A percentile compares a stretch with the other conserved stretches of the same genome.
Evolutionary conservation across 2,113 vertebrate genomes (phyloP).

Genomic region (Xerus inauris): DNA sequence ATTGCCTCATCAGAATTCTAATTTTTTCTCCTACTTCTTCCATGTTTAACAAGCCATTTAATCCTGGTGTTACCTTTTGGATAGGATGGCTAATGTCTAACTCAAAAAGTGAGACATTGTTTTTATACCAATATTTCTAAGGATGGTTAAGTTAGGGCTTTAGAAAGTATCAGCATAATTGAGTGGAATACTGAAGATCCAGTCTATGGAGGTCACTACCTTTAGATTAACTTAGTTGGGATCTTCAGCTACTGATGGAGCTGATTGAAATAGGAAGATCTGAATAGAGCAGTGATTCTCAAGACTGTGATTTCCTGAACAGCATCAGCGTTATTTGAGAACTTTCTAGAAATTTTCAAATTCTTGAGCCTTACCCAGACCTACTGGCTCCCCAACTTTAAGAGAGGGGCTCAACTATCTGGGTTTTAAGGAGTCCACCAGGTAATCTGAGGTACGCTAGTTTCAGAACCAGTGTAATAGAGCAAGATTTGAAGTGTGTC

Average conservation of each 20-base stretch:
- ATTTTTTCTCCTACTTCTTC: conserved; percentile 56
- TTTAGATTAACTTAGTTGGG: conserved; percentile 25
- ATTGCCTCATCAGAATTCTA: conserved; percentile 19
- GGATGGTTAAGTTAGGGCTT: conserved; percentile 2
- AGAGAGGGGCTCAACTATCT: neutral
- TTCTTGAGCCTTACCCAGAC: neutral
- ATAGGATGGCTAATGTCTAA: neutral
- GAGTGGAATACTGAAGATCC: conserved; percentile 15
- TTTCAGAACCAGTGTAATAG: neutral
- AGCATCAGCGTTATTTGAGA: conserved; percentile 7
- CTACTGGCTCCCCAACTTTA: neutral
- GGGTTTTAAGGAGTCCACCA: neutral
- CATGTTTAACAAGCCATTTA: conserved; percentile 57
- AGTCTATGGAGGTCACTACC: neutral
- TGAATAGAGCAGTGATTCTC: conserved; percentile 18
- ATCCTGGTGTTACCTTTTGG: conserved; percentile 36
- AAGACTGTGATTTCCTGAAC: conserved; percentile 5
- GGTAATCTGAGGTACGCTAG: neutral
- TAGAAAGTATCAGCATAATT: neutral
- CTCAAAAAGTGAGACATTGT: neutral
- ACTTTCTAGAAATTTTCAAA: conserved; percentile 23
- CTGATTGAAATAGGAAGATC: conserved; percentile 4
- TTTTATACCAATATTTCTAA: conserved; percentile 2
- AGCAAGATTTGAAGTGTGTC: conserved; percentile 21
- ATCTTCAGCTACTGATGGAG: conserved; percentile 9